phyloP scores from a whole-genome alignment of 2,113 vertebrate species.

The Lagopus leucura region DNA sequence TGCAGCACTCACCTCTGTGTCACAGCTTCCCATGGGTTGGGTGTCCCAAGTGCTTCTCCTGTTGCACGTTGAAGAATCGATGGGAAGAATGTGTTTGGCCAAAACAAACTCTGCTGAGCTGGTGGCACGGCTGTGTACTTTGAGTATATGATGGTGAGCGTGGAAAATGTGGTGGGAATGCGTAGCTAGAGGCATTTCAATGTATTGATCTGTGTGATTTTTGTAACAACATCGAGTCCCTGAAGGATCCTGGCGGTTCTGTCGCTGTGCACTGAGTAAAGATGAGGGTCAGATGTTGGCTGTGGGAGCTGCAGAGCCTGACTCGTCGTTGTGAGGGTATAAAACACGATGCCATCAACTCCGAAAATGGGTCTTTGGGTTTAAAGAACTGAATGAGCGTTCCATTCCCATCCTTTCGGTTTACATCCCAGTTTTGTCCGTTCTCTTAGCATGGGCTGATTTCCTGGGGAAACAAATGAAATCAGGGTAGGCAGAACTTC shows the following conservation, averaged over 20 bases:
- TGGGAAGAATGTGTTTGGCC: background rate
- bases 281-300: accelerated
- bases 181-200: accelerated
- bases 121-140: background rate
- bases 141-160: too few species aligned
- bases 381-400: background rate
- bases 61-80: background rate
- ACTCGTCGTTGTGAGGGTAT: accelerated
- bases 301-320: background rate
- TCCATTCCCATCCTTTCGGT: background rate
- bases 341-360: background rate
- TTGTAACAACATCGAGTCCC: background rate
- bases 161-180: background rate
- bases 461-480: background rate
- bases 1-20: background rate
- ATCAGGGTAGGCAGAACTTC: background rate
- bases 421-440: background rate
- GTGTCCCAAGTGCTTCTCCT: accelerated
- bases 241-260: background rate
- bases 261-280: background rate
- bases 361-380: accelerated
- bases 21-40: background rate
- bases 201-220: background rate
- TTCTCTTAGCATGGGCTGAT: background rate
- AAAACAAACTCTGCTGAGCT: background rate